phyloP scores from a whole-genome alignment of 1,140 invertebrate species.

The Lordiphosa collinella region DNA sequence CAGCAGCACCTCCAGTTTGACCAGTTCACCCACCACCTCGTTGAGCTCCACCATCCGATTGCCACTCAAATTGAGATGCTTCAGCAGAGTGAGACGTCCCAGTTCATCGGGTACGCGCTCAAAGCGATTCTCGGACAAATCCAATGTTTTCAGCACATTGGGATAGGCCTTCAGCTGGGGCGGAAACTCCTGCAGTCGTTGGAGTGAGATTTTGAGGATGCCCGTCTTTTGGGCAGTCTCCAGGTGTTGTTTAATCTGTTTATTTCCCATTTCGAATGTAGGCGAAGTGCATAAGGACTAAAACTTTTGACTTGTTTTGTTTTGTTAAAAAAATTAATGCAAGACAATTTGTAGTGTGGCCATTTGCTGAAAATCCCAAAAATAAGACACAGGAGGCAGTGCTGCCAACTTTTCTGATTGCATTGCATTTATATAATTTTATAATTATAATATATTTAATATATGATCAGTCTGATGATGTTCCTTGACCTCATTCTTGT shows the following conservation, averaged over 20 bases:
- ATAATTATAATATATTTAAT: too few relatives aligned
- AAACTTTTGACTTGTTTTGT: too few relatives aligned
- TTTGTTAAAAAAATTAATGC: too few relatives aligned
- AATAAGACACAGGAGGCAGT: too few relatives aligned
- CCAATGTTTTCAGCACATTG: constrained; percentile 88
- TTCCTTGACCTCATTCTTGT: too few relatives aligned
- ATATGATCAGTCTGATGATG: too few relatives aligned
- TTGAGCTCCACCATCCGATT: constrained; percentile 87
- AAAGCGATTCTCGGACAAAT: constrained; percentile 95
- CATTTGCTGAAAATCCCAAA: too few relatives aligned
- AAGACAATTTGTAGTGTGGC: too few relatives aligned
- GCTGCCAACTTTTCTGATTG: too few relatives aligned
- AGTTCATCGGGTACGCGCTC: constrained; percentile 87
- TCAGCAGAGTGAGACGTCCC: constrained; percentile 88
- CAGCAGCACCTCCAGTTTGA: constrained; percentile 92
- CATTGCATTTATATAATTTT: too few relatives aligned
- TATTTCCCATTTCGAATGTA: constrained; percentile 89
- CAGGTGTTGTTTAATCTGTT: constrained; percentile 92
- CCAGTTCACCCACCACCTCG: constrained; percentile 86
- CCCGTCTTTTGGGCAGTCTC: constrained; percentile 96
- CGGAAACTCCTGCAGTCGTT: constrained; percentile 88
- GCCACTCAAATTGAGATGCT: constrained; percentile 89
- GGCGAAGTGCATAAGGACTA: too few relatives aligned
- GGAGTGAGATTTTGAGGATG: constrained; percentile 91
- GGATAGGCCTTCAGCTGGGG: constrained; percentile 82